Base-by-base conservation (phyloP, 1,140 invertebrate species). In the Leucophenga varia region DNA sequence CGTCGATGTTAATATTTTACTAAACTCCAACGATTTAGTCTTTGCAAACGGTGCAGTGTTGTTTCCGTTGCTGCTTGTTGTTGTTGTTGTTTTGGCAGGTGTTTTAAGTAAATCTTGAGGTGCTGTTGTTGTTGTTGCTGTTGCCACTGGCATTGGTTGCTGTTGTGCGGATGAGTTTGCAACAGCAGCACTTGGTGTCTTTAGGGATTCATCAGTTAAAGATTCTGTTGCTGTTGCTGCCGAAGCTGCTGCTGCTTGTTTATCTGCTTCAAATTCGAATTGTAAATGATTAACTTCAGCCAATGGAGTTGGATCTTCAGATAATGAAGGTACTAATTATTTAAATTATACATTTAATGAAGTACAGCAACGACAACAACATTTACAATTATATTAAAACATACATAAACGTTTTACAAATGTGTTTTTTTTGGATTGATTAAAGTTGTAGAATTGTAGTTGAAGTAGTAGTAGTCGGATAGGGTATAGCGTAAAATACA, bases 271-370 rank as follows among this genome's bases (percentile, higher is more conserved):
- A 50, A 69, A 42, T 64, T 74, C 72, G 54, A 74, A 72, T 61
- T 67, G 52, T 55, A 69, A 54, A 57, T 61, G 57, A 61, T 74
- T 74, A 67, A 61, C 54, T 55, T 75, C 73, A 40, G 70, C 72
- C 60, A 75, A 57, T 43, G 73, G 73, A 42, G 73, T 75, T 57
- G 70, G 72, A 54, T 75, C 73, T 74, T 75, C 73, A 36, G 73
- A 72, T 51, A 75, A 64, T 43, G 73, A 75, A 54, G 73, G 72
- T 51, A 74, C 72, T 75, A 69, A 42, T 53, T 28, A 59, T 6
- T 6, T 10, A 25, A 10, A 25, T 25, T 25, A n/a, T n/a, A 25
- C 22, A 25, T 25, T 25, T 10, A 25, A 10, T 6, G 13, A 28
- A 10, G 10, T 25, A 25, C 22, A 25, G 5, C 13, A 39, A 18